Conservation (phyloP, 2,797 vertebrate genomes). For the Toxotes lorentzi region DNA sequence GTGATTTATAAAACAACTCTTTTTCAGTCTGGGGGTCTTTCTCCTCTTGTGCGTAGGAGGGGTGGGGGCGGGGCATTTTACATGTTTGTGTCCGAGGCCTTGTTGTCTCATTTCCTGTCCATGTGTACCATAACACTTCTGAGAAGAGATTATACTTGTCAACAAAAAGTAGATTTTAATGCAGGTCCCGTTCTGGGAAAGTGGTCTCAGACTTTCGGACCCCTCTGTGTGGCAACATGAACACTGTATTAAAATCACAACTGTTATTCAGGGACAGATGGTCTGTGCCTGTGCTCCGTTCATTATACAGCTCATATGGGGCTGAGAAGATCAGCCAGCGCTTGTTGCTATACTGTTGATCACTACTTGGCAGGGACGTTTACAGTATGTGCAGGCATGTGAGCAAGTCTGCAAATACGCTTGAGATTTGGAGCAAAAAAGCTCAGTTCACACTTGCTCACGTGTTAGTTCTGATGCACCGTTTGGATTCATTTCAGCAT, state of each 20-base stretch:
- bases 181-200: no score
- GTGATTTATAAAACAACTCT: background rate
- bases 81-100: background rate
- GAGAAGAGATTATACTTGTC: slow-evolving; percentile 5
- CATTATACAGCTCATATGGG: background rate
- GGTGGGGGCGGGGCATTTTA: no score
- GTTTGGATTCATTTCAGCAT: background rate
- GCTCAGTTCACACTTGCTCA: background rate
- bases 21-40: background rate
- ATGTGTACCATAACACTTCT: background rate
- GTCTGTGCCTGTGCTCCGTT: slow-evolving; percentile 17
- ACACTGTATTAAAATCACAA: background rate
- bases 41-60: no score
- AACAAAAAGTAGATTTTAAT: slow-evolving; percentile 3
- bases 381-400: background rate
- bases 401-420: background rate
- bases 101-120: background rate
- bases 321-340: slow-evolving; percentile 12
- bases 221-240: background rate
- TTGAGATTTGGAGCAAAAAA: background rate
- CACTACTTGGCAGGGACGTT: slow-evolving; percentile 3
- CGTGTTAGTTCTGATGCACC: background rate
- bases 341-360: slow-evolving; percentile 9
- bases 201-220: no score
- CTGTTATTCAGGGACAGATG: slow-evolving; percentile 39